These are phyloP conservation scores for Cephalopterus ornatus DNA, from an alignment of 2,113 vertebrate genomes.

Conservation along the genomic window DNA sequence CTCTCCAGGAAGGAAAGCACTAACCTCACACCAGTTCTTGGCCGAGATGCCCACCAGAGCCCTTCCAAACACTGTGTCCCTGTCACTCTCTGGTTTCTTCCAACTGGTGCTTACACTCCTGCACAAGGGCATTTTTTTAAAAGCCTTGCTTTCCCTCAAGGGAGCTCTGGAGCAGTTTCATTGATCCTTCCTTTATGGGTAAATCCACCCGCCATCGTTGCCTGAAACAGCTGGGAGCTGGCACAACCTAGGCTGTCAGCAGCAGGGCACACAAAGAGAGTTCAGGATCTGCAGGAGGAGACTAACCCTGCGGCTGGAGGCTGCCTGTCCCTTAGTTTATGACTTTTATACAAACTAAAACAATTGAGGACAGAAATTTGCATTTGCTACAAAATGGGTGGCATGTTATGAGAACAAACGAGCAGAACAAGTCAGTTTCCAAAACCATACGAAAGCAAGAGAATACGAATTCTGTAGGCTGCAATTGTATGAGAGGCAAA, in stretches of 20 bases:
- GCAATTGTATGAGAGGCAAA: background rate
- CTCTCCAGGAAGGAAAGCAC: background rate
- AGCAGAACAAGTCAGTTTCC: background rate
- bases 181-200: rapidly evolving
- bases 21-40: background rate
- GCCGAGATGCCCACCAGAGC: rapidly evolving
- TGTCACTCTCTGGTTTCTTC: background rate
- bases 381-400: background rate
- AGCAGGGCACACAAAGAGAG: background rate
- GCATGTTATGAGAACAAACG: background rate
- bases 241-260: background rate
- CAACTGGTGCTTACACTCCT: background rate
- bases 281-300: background rate
- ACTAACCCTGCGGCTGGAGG: background rate
- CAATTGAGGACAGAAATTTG: background rate
- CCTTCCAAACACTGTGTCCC: background rate
- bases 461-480: background rate
- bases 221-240: background rate
- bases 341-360: background rate
- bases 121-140: background rate
- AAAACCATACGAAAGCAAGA: background rate
- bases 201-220: rapidly evolving
- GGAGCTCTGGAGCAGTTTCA: background rate
- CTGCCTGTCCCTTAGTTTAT: background rate
- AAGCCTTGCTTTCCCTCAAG: background rate